Percentiles rank a stretch among this genome's conserved stretches.
Evolutionary conservation across 2,113 vertebrate genomes (phyloP).

Genomic region (Colaptes auratus): DNA sequence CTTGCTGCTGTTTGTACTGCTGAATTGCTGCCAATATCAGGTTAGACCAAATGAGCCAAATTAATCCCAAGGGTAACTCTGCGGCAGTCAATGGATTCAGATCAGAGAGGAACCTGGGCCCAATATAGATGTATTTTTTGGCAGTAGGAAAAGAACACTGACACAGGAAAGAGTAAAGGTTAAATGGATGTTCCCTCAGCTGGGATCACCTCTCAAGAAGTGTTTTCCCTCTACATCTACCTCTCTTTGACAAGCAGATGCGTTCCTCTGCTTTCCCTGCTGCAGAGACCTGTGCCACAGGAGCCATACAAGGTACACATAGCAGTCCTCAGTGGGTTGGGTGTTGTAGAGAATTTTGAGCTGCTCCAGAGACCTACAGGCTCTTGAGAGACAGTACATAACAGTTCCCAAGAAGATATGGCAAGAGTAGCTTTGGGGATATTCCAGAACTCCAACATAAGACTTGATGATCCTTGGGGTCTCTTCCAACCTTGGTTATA

Average conservation of each 20-base stretch:
- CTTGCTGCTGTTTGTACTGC: not conserved
- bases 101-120: not conserved
- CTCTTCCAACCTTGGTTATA: too few relatives aligned
- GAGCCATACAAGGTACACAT: not conserved
- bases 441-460: not conserved
- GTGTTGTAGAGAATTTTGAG: not conserved
- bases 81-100: not conserved
- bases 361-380: not conserved
- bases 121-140: not conserved
- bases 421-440: not conserved
- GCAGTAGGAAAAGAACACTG: not conserved
- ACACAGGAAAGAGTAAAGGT: not conserved
- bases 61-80: constrained; percentile 3
- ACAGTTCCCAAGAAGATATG: not conserved
- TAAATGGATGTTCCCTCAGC: not conserved
- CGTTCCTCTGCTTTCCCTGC: not conserved
- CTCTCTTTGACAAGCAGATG: not conserved
- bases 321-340: not conserved
- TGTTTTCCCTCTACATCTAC: not conserved
- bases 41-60: not conserved
- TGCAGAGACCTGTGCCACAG: not conserved
- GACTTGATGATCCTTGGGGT: too few relatives aligned
- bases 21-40: constrained; percentile 21
- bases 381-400: not conserved
- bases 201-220: not conserved